Evolutionary conservation across 2,888 invertebrate species (phyloP).

Genomic region (Isotomurus palustris): DNA sequence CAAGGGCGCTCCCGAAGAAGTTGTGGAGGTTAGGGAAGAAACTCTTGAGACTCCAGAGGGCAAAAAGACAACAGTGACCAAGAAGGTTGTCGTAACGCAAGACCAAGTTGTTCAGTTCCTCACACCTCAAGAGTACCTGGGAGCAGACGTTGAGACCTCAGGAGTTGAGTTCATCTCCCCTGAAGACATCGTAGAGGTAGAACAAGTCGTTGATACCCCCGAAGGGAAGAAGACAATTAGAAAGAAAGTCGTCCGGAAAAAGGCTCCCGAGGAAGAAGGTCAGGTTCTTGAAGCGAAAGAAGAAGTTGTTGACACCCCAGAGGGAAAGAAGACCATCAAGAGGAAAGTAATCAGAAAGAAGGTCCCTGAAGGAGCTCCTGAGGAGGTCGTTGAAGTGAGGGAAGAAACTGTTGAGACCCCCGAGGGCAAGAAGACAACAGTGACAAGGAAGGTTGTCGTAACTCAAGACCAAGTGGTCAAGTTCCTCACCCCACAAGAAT

Average conservation of each 20-base stretch:
- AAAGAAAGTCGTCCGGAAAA: background rate
- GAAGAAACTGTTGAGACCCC: background rate
- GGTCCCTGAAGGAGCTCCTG: slow-evolving; percentile 47
- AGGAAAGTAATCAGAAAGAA: slow-evolving; percentile 5
- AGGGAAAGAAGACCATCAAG: slow-evolving; percentile 41
- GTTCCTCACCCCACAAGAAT: background rate
- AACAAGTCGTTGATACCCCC: background rate
- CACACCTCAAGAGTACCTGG: no score
- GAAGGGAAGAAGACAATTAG: background rate
- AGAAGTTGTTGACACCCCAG: background rate
- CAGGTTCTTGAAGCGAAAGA: background rate
- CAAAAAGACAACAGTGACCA: no score
- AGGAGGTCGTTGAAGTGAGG: slow-evolving; percentile 16
- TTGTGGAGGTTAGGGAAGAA: no score
- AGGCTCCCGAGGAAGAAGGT: background rate
- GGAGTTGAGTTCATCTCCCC: no score
- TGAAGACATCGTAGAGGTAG: background rate
- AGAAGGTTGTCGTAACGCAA: no score
- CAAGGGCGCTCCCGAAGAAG: no score
- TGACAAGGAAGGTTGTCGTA: slow-evolving; percentile 11
- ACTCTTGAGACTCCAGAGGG: no score
- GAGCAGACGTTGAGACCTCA: background rate
- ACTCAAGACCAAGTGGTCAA: background rate
- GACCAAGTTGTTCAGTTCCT: slow-evolving; percentile 19
- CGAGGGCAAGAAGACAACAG: background rate